A percentile compares a stretch with the other conserved stretches of the same genome.
Evolutionary conservation across 1,140 invertebrate genomes (phyloP).

Genomic region (Drosophila ananassae): DNA sequence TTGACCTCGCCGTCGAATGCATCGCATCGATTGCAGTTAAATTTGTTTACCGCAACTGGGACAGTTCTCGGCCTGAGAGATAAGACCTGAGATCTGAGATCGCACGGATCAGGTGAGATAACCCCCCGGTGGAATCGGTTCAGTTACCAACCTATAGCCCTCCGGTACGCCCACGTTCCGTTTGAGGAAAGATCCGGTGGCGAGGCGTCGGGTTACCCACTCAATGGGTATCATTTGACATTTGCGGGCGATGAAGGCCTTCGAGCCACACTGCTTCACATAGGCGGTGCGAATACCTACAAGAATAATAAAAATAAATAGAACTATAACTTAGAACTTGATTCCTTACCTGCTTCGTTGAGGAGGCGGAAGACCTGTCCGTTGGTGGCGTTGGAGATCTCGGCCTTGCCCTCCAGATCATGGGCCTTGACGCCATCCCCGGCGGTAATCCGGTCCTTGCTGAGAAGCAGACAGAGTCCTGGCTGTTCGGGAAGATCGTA

Average conservation of each 20-base stretch:
- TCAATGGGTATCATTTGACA: conserved; percentile 99
- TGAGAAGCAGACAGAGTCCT: conserved; percentile 90
- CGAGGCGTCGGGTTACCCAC: conserved; percentile 97
- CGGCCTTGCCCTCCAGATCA: conserved; percentile 95
- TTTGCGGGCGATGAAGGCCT: conserved; percentile 93
- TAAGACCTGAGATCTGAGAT: not conserved
- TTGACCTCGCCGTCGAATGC: conserved; percentile 43
- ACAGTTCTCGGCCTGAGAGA: not conserved
- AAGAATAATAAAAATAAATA: not conserved
- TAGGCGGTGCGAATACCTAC: conserved; percentile 95
- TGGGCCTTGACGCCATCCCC: conserved; percentile 96
- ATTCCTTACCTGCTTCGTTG: conserved; percentile 88
- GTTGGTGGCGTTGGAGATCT: conserved; percentile 96
- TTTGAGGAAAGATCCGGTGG: conserved; percentile 97
- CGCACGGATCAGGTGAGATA: conserved; percentile 47
- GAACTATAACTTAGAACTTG: too few relatives aligned
- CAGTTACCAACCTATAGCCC: conserved; percentile 88
- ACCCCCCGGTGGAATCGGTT: conserved; percentile 28
- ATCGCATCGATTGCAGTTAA: conserved; percentile 54
- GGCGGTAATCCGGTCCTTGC: conserved; percentile 98
- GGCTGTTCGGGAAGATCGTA: conserved; percentile 90
- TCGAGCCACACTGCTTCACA: conserved; percentile 88
- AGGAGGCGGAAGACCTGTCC: conserved; percentile 95
- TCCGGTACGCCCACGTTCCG: conserved; percentile 95
- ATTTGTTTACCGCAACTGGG: conserved; percentile 56